A percentile compares a stretch with the other conserved stretches of the same genome.
phyloP scores from a whole-genome alignment of 2,797 vertebrate genomes.

The Anguilla marmorata region DNA sequence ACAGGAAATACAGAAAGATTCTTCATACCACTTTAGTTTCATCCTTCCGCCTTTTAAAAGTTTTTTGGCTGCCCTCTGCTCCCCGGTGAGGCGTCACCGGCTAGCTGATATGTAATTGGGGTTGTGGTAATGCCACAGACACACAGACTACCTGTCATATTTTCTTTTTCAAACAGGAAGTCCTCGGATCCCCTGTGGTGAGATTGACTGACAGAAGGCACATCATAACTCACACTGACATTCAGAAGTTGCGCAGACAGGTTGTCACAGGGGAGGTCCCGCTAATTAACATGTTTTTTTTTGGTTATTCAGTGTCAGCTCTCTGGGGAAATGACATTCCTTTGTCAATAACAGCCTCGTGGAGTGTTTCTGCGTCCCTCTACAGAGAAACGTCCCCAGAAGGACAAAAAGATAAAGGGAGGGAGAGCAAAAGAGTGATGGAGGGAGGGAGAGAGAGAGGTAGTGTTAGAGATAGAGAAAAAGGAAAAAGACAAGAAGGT shows the following conservation, averaged over 20 bases:
- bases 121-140: neutral
- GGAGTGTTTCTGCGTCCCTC: neutral
- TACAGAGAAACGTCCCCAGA: neutral
- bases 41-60: neutral
- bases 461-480: no score
- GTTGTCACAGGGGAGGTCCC: neutral
- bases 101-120: neutral
- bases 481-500: no score
- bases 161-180: slow-evolving; percentile 7
- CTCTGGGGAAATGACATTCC: neutral
- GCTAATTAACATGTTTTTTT: slow-evolving; percentile 1
- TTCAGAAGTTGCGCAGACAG: neutral
- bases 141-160: slow-evolving; percentile 6
- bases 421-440: no score
- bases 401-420: neutral
- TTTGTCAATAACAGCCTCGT: neutral
- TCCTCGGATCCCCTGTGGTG: neutral
- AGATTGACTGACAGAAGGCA: neutral
- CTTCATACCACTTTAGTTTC: neutral
- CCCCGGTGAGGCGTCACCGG: neutral
- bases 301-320: neutral
- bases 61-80: neutral
- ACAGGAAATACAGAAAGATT: neutral
- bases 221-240: slow-evolving; percentile 14
- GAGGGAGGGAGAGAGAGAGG: no score